Evolutionary conservation across 2,113 vertebrate species (phyloP), one percentile per base, ranked within the genome.

Genomic region (Sakesphorus luctuosus): DNA sequence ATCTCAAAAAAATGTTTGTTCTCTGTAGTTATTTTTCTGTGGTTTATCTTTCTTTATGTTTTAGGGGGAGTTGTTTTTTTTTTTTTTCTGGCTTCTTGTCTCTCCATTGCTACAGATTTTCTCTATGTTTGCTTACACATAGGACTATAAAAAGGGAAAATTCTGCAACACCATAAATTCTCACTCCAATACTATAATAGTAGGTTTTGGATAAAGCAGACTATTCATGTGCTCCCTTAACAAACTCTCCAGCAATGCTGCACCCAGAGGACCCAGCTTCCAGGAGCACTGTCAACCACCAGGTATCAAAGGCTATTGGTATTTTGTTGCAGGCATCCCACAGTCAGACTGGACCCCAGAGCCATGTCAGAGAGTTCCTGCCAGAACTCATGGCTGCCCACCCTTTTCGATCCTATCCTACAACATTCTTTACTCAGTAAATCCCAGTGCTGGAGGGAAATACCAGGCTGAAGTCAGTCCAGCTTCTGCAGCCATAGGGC

Each of bases 41-140:
- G 6, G 0, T 66, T 82, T 74, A 2, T 26, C 8, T 13, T 29
- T 67, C 18, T 43, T 33, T n/a, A 18, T 36, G 9, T 26, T 63
- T 29, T 50, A 24, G 24, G 44, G 44, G 44, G 44, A 18, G 17
- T 24, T 25, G 25, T 49, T 49, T 49, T 50, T 26, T 25, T 29
- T 40, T 26, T 7, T 52, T 77, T 69, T 49, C 67, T 46, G 13
- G 6, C 13, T 77, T 78, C n/a, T 85, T 10, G 3, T 69, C 17
- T 79, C 59, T 71, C 55, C 35, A 2, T 18, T 4, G 8, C 76
- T 61, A 47, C 65, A 71, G 36, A 56, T 33, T 78, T 90, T 47
- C 55, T 68, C 76, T 67, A 26, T 21, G 36, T 43, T 76, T 4
- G 1, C 1, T 3, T 17, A 4, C 1, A 4, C 2, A 1, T 3